These are phyloP conservation scores for Neodiprion lecontei DNA, from an alignment of 1,140 invertebrate genomes.

Conservation along the genomic window DNA sequence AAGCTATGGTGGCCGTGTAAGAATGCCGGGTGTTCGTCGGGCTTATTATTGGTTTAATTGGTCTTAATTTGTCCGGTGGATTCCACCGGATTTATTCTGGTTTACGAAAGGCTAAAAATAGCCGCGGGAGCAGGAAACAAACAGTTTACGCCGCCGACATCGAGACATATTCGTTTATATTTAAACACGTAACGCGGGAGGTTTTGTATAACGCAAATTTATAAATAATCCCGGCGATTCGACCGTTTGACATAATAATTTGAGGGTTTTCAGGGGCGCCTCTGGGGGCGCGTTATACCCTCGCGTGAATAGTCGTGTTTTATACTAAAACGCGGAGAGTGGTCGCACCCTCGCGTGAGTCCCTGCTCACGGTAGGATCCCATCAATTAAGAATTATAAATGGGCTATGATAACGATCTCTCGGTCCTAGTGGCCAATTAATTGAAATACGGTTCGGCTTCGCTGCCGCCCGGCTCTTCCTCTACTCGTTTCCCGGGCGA, in stretches of 20 bases:
- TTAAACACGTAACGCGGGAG: not conserved
- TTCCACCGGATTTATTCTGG: constrained; percentile 47
- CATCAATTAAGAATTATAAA: constrained; percentile 8
- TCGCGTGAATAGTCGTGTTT: not conserved
- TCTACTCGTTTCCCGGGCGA: no score
- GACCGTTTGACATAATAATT: not conserved
- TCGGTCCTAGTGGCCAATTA: not conserved
- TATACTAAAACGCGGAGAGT: not conserved
- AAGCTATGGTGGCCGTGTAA: not conserved
- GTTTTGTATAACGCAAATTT: not conserved
- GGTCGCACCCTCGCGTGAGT: not conserved
- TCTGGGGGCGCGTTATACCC: not conserved
- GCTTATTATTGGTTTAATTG: constrained; percentile 40
- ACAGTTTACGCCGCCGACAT: not conserved
- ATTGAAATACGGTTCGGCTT: constrained; percentile 2
- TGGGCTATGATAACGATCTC: not conserved
- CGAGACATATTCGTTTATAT: not conserved
- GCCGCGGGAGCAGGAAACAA: constrained; percentile 14
- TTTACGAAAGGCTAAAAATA: constrained; percentile 41
- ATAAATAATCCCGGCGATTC: not conserved
- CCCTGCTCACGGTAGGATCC: constrained; percentile 1
- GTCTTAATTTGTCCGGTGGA: constrained; percentile 44
- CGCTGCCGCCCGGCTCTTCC: not conserved
- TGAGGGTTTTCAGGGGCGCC: not conserved
- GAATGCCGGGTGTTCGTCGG: not conserved